Conservation (phyloP, 2,113 vertebrate genomes). For the Hyla sarda region DNA sequence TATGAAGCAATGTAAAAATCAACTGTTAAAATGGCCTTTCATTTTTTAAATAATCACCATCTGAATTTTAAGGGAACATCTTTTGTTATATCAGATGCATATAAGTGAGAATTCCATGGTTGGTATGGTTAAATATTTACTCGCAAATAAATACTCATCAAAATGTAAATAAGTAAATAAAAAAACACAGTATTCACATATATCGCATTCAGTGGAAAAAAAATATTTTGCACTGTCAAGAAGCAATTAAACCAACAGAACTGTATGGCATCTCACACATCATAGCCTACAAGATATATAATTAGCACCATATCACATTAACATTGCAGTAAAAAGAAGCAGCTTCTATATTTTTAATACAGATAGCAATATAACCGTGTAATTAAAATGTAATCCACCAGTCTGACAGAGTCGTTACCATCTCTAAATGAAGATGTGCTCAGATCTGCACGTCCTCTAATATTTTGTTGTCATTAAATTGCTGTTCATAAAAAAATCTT, state of each 20-base stretch:
- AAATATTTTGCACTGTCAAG: conserved; percentile 49
- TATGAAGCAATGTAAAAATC: too few relatives aligned
- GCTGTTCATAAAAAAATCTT: conserved; percentile 10
- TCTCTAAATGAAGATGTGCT: conserved; percentile 49
- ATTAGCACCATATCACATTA: conserved; percentile 50
- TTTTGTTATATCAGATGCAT: background rate
- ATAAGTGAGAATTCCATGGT: too few relatives aligned
- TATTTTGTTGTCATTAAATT: conserved; percentile 42
- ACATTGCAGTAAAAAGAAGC: conserved; percentile 57
- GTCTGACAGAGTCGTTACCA: conserved; percentile 52
- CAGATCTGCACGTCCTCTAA: conserved; percentile 19
- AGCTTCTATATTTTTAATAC: conserved; percentile 58
- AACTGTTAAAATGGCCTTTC: too few relatives aligned
- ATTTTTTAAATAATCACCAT: background rate
- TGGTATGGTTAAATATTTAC: conserved; percentile 34
- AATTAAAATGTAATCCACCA: conserved; percentile 58
- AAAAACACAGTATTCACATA: background rate
- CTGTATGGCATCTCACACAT: conserved; percentile 27
- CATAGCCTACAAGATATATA: conserved; percentile 52
- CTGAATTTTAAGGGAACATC: background rate
- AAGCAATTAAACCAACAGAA: conserved; percentile 43
- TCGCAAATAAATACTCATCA: background rate
- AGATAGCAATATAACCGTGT: conserved; percentile 57
- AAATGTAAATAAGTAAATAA: background rate
- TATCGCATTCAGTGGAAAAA: background rate